Evolutionary conservation across 2,888 invertebrate genomes (phyloP), one percentile per base, ranked within the genome.

Genomic region (Zootermopsis nevadensis): DNA sequence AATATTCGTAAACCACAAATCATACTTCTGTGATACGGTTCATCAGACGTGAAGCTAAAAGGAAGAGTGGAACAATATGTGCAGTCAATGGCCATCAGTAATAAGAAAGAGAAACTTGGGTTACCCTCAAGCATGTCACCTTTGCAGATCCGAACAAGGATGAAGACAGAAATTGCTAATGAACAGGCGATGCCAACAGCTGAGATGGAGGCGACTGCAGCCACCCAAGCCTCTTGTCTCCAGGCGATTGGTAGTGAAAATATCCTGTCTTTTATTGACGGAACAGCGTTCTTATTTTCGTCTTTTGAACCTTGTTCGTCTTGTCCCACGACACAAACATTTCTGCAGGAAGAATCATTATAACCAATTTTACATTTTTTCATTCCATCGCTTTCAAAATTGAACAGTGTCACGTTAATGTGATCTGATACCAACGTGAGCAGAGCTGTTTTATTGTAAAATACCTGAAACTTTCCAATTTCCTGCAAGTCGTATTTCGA

Each of bases 111-210:
- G 60, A 90, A 87, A 38, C 77, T 89, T 0, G 94, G 94, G 88
- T 94, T 94, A 8, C 94, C 94, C 87, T 95, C 94, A 35, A 94
- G 90, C 22, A 93, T 91, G 85, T 93, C 92, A 74, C 92, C 92
- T 86, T 92, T 91, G 85, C 93, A 93, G 77, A 94, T 91, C 53
- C 94, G 90, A 72, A 93, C 91, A 66, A 93, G 89, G 77, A 95
- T 91, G 87, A 95, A 95, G 79, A 92, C 91, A 42, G 93, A 90
- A 74, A 94, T 92, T 15, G 94, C 92, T 80, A 94, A 87, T 86
- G 93, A 93, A 74, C 94, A 92, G 2, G 94, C 88, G 35, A 93
- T 91, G 0, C 94, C 94, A 30, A 94, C 90, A 42, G 92, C 91
- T n/a, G 94, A 92, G 6, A 95, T 90, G 0, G 95, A 93, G 84